phyloP scores from a whole-genome alignment of 2,888 invertebrate genomes.

The Melitaea athalia region DNA sequence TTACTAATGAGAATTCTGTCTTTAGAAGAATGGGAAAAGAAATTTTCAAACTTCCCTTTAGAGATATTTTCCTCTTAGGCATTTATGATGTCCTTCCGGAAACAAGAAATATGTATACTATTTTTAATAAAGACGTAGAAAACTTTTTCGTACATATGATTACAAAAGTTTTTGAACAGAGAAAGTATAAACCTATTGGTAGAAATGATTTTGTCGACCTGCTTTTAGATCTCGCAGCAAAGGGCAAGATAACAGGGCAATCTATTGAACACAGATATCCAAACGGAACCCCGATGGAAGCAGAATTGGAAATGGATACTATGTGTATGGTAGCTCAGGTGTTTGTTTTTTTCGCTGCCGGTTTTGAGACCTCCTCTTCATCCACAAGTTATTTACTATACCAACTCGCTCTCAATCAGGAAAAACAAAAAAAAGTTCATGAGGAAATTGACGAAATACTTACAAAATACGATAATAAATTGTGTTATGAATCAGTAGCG shows the following conservation, averaged over 20 bases:
- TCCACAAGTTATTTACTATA: slow-evolving; percentile 63
- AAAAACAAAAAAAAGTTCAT: slow-evolving; percentile 53
- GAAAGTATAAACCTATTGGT: slow-evolving; percentile 56
- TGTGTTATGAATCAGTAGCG: slow-evolving; percentile 61
- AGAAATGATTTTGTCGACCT: slow-evolving; percentile 55
- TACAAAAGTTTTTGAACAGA: slow-evolving; percentile 51
- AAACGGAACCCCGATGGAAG: slow-evolving; percentile 53
- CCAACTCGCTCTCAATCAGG: slow-evolving; percentile 64
- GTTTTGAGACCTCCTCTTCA: neutral
- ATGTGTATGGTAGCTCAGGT: slow-evolving; percentile 58
- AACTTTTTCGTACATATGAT: slow-evolving; percentile 47
- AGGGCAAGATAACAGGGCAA: slow-evolving; percentile 58
- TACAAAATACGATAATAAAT: slow-evolving; percentile 53
- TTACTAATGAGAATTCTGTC: slow-evolving; percentile 50
- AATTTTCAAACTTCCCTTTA: slow-evolving; percentile 48
- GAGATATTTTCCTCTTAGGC: slow-evolving; percentile 38
- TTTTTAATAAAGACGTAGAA: slow-evolving; percentile 42
- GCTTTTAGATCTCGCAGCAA: slow-evolving; percentile 50
- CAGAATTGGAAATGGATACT: slow-evolving; percentile 55
- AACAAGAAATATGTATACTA: slow-evolving; percentile 41
- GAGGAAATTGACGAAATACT: slow-evolving; percentile 46
- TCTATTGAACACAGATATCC: slow-evolving; percentile 54
- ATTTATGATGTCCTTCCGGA: slow-evolving; percentile 56
- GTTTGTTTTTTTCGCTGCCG: slow-evolving; percentile 65
- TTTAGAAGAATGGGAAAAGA: slow-evolving; percentile 47